These are phyloP conservation scores for Ctenodactylus gundi DNA, from an alignment of 2,113 vertebrate genomes.

Conservation along the genomic window DNA sequence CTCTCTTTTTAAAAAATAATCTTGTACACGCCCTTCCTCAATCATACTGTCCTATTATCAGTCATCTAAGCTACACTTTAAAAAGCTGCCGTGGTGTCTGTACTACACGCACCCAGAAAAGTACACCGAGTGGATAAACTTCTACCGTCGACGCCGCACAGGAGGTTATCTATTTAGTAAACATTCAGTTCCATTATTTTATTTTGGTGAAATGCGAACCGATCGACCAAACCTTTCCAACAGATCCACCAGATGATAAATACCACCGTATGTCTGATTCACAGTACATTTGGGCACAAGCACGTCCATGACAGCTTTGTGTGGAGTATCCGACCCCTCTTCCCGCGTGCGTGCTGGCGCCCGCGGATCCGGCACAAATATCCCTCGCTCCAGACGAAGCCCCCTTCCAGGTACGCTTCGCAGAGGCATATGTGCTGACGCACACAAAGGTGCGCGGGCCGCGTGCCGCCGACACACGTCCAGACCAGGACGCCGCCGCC, in stretches of 20 bases:
- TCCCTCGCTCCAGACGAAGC: neutral
- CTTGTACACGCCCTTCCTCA: neutral
- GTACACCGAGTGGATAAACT: conserved; percentile 25
- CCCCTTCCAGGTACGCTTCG: conserved; percentile 53
- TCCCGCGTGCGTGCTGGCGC: neutral
- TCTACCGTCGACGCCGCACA: neutral
- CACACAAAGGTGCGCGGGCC: conserved; percentile 9
- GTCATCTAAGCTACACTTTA: neutral
- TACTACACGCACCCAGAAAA: conserved; percentile 25
- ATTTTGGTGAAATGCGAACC: conserved; percentile 39
- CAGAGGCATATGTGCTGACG: neutral
- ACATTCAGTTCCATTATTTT: conserved; percentile 45
- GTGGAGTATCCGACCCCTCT: neutral
- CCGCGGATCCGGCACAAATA: neutral
- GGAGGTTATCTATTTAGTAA: neutral
- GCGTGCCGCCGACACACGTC: neutral
- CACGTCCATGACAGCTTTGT: conserved; percentile 52
- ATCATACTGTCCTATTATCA: neutral
- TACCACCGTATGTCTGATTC: conserved; percentile 47
- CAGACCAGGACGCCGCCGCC: neutral
- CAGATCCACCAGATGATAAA: conserved; percentile 56
- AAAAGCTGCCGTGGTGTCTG: neutral
- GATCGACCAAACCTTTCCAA: conserved; percentile 38
- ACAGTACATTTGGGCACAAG: conserved; percentile 42
- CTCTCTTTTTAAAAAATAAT: neutral